These are phyloP conservation scores for Helicorthomorpha holstii DNA, from an alignment of 1,140 invertebrate species.

Conservation along the genomic window DNA sequence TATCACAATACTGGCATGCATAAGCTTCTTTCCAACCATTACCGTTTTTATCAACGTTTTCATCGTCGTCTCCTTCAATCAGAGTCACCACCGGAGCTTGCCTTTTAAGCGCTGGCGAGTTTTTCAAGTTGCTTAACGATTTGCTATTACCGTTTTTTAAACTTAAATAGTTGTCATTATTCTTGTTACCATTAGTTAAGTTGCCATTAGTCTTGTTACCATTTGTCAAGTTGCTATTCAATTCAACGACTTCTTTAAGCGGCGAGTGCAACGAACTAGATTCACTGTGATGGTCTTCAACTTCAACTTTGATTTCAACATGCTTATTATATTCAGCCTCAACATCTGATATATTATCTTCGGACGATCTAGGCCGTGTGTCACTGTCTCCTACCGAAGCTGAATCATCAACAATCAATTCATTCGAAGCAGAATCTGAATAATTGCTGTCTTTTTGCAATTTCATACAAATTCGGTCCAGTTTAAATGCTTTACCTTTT, in stretches of 20 bases:
- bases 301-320: slow-evolving; percentile 10
- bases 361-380: slow-evolving; percentile 9
- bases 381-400: not conserved
- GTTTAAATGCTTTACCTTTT: slow-evolving; percentile 59
- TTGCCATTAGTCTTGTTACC: not conserved
- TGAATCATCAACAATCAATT: too few species aligned
- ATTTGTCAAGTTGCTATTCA: not conserved
- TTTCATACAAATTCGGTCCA: slow-evolving; percentile 39
- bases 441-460: slow-evolving; percentile 22
- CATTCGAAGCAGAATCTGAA: not conserved
- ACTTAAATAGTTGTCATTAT: not conserved
- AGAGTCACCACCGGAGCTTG: slow-evolving; percentile 6
- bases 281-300: not conserved
- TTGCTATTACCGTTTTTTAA: not conserved
- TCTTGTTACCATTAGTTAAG: not conserved
- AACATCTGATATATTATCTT: slow-evolving; percentile 11
- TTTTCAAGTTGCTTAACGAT: not conserved
- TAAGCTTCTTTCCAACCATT: slow-evolving; percentile 25
- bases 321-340: slow-evolving; percentile 3
- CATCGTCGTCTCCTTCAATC: slow-evolving; percentile 8
- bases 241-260: too few species aligned
- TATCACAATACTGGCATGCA: slow-evolving; percentile 71
- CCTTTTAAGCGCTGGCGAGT: not conserved
- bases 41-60: slow-evolving; percentile 12
- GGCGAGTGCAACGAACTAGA: too few species aligned